These are phyloP conservation scores for Catharus ustulatus DNA, from an alignment of 2,797 vertebrate species.

Conservation along the genomic window DNA sequence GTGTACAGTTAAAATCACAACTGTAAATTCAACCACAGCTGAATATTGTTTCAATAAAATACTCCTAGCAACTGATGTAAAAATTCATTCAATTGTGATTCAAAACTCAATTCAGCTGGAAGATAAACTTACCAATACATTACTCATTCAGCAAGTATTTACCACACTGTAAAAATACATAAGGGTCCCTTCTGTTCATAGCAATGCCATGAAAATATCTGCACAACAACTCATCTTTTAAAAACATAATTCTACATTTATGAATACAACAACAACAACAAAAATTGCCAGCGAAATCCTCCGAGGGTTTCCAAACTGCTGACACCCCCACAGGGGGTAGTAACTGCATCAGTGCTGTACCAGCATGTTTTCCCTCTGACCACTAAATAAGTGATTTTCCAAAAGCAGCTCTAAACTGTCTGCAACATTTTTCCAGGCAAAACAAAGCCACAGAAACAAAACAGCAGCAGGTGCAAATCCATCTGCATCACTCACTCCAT, in stretches of 20 bases:
- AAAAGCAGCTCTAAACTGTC: not conserved
- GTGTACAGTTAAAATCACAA: conserved; percentile 55
- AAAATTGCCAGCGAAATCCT: conserved; percentile 2
- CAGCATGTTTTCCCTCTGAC: not conserved
- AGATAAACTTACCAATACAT: not conserved
- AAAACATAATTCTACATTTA: not conserved
- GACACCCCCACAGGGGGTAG: conserved; percentile 42
- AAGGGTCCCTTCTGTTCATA: conserved; percentile 30
- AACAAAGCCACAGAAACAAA: not conserved
- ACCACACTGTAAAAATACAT: conserved; percentile 30
- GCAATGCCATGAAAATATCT: conserved; percentile 22
- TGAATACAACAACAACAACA: not conserved
- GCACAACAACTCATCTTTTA: not conserved
- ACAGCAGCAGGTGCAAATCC: not conserved
- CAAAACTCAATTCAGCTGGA: not conserved
- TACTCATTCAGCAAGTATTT: not conserved
- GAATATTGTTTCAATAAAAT: conserved; percentile 37
- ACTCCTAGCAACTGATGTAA: conserved; percentile 24
- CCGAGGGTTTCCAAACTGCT: not conserved
- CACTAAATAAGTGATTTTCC: not conserved
- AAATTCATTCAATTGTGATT: conserved; percentile 10
- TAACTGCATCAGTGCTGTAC: not conserved
- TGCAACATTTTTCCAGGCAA: not conserved
- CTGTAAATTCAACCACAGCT: conserved; percentile 38
- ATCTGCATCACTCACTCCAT: not conserved